Conservation (phyloP, 1,140 invertebrate genomes). For the Hylaeus volcanicus region DNA sequence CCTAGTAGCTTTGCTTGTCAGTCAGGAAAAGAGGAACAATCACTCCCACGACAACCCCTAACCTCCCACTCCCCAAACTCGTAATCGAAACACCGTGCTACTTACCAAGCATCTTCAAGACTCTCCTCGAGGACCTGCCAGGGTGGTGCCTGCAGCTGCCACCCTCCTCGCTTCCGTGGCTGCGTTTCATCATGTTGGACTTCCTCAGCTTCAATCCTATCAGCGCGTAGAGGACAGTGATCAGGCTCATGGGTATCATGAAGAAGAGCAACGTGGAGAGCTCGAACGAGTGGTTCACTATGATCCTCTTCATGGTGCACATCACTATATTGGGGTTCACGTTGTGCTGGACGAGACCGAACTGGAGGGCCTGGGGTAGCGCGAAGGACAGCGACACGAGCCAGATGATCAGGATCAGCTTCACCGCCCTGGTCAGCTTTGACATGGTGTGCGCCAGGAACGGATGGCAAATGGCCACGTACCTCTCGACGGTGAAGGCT, state of each 20-base stretch:
- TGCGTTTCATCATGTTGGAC: conserved; percentile 82
- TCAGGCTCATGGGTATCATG: conserved; percentile 91
- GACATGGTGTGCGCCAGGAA: conserved; percentile 93
- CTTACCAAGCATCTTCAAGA: conserved; percentile 87
- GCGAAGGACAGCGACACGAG: conserved; percentile 86
- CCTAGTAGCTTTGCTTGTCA: too few species aligned
- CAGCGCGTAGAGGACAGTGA: conserved; percentile 90
- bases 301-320: conserved; percentile 83
- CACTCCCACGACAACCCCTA: too few species aligned
- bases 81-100: conserved; percentile 14
- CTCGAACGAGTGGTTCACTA: conserved; percentile 89
- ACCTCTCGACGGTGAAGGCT: conserved; percentile 95
- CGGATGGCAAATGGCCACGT: conserved; percentile 96
- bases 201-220: conserved; percentile 89
- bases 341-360: conserved; percentile 83
- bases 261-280: conserved; percentile 94
- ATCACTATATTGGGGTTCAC: conserved; percentile 78
- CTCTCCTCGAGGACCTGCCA: conserved; percentile 81
- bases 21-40: too few species aligned
- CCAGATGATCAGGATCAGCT: conserved; percentile 87
- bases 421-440: conserved; percentile 86
- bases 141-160: conserved; percentile 67
- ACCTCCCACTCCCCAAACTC: too few species aligned
- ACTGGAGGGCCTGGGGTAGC: conserved; percentile 89
- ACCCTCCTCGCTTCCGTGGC: conserved; percentile 49